Conservation (phyloP, 2,797 vertebrate genomes). For the Amphiprion clarkii region DNA sequence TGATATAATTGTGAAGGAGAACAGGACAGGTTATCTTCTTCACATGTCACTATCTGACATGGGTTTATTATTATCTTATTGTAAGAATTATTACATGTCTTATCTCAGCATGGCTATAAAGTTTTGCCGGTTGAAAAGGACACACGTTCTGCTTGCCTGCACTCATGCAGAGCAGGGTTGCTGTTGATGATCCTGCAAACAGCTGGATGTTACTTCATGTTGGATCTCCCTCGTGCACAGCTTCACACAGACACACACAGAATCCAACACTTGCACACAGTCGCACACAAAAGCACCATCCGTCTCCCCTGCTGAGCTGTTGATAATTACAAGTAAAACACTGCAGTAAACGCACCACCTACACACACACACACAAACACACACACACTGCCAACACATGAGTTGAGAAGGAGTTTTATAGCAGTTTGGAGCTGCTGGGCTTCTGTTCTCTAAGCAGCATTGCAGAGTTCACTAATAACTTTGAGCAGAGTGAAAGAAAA, state of each 20-base stretch:
- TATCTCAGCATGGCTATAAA: neutral
- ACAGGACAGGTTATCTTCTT: too few species aligned
- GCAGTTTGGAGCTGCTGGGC: conserved; percentile 46
- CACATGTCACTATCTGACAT: too few species aligned
- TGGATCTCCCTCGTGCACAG: conserved; percentile 10
- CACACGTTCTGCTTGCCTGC: neutral
- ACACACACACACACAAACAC: conserved; percentile 16
- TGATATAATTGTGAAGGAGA: too few species aligned
- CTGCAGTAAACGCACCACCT: conserved; percentile 59
- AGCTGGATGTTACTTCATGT: conserved; percentile 55
- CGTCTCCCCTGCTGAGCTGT: conserved; percentile 55
- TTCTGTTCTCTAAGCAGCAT: conserved; percentile 39
- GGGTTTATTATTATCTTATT: neutral
- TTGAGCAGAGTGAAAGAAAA: conserved; percentile 11
- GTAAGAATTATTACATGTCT: neutral
- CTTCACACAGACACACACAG: conserved; percentile 11
- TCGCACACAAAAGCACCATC: conserved; percentile 40
- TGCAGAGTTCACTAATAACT: conserved; percentile 50
- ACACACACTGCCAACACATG: neutral
- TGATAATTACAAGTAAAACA: conserved; percentile 72
- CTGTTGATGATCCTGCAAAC: conserved; percentile 50
- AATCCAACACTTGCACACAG: conserved; percentile 21
- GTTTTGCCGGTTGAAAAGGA: neutral
- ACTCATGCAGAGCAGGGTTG: conserved; percentile 25
- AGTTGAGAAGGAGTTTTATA: conserved; percentile 36